Conservation (phyloP, 2,888 invertebrate genomes). For the Gryllus longicercus region DNA sequence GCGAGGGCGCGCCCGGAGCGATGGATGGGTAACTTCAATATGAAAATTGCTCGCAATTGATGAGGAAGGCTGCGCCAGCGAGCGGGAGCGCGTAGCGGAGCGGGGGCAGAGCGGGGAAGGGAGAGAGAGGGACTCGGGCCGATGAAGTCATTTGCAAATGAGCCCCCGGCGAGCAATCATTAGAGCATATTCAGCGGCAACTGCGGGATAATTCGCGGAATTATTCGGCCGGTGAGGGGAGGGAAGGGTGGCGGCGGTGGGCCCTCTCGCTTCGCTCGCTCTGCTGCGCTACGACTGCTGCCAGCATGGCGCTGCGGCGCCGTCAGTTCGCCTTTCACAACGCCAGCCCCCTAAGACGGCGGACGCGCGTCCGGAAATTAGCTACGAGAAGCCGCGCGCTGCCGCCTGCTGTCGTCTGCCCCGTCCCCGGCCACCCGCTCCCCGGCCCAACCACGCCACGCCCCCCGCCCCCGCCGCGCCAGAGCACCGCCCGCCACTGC, state of each 20-base stretch:
- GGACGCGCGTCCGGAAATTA: not conserved
- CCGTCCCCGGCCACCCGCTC: not conserved
- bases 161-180: constrained; percentile 32
- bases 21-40: constrained; percentile 37
- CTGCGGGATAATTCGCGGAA: constrained; percentile 47
- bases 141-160: constrained; percentile 38
- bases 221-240: constrained; percentile 44
- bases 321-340: not conserved
- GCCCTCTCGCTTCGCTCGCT: not conserved
- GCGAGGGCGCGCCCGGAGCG: constrained; percentile 25
- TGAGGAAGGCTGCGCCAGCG: constrained; percentile 33
- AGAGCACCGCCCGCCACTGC: not conserved
- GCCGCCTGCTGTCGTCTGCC: not conserved
- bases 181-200: constrained; percentile 48
- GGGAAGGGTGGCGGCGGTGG: not conserved
- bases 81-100: constrained; percentile 23
- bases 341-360: not conserved
- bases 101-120: constrained; percentile 28
- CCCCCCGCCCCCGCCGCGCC: no score
- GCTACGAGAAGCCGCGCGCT: not conserved
- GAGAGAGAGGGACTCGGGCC: constrained; percentile 29
- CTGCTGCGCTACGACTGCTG: not conserved
- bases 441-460: no score
- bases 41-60: constrained; percentile 39
- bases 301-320: not conserved